Evolutionary conservation across 2,113 vertebrate species (phyloP).

Genomic region (Vombatus ursinus): DNA sequence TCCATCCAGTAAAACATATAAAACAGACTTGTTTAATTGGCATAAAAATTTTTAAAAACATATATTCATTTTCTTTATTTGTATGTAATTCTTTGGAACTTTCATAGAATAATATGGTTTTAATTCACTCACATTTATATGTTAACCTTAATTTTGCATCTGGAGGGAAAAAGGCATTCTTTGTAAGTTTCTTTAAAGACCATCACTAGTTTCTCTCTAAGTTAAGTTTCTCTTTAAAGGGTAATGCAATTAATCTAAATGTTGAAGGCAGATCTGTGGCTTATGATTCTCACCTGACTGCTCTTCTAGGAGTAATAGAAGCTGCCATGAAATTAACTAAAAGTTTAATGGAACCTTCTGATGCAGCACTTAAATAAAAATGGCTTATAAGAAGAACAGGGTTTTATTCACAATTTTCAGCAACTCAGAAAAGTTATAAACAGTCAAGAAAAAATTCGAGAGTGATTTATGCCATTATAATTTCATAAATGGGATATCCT

Average conservation of each 20-base stretch:
- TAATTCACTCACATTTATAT: constrained; percentile 18
- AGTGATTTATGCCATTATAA: constrained; percentile 21
- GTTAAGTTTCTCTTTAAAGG: constrained; percentile 19
- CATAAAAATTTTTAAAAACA: constrained; percentile 30
- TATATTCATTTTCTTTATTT: constrained; percentile 35
- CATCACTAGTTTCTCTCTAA: constrained; percentile 26
- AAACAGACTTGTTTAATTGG: constrained; percentile 34
- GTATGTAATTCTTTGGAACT: constrained; percentile 32
- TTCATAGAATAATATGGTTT: constrained; percentile 8
- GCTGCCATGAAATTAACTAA: constrained; percentile 35
- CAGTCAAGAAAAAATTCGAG: not conserved
- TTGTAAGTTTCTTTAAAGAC: not conserved
- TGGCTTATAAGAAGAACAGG: constrained; percentile 1
- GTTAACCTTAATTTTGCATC: constrained; percentile 47
- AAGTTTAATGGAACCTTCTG: constrained; percentile 17
- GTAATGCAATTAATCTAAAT: constrained; percentile 51
- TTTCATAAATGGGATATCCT: not conserved
- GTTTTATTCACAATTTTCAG: not conserved
- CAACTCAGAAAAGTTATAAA: constrained; percentile 16
- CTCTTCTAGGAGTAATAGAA: constrained; percentile 15
- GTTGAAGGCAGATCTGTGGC: constrained; percentile 1
- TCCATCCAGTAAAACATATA: constrained; percentile 45
- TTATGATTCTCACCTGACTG: not conserved
- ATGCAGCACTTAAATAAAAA: constrained; percentile 8
- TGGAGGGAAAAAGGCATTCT: not conserved